Percentiles rank a stretch among this genome's conserved stretches.
Conservation (phyloP, 2,797 vertebrate genomes). For the Alcedo atthis region DNA sequence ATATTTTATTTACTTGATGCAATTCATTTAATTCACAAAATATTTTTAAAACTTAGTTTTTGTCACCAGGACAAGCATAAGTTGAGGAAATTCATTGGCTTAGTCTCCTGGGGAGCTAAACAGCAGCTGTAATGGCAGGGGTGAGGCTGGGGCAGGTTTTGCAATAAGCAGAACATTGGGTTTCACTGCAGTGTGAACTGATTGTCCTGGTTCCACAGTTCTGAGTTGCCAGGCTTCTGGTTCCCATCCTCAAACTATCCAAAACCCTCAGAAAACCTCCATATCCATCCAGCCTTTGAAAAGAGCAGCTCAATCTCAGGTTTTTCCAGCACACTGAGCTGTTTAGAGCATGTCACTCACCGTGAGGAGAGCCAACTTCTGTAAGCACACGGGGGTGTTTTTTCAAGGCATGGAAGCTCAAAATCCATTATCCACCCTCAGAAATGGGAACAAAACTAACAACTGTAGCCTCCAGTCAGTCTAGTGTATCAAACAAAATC, state of each 20-base stretch:
- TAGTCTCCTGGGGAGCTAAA: neutral
- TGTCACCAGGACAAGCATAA: neutral
- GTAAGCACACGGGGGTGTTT: neutral
- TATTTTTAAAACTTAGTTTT: slow-evolving; percentile 57
- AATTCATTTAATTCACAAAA: slow-evolving; percentile 70
- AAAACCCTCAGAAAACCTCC: neutral
- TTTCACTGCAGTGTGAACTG: neutral
- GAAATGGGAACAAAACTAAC: neutral
- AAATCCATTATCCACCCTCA: neutral
- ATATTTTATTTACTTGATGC: slow-evolving; percentile 71
- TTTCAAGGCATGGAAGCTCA: neutral
- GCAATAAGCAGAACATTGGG: neutral
- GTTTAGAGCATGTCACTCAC: neutral
- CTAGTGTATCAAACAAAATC: neutral
- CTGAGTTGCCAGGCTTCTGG: no score
- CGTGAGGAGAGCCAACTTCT: neutral
- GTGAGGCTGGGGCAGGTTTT: no score
- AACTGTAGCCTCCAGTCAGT: neutral
- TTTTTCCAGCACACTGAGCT: neutral
- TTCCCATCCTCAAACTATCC: neutral
- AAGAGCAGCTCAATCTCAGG: neutral
- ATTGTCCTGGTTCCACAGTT: neutral
- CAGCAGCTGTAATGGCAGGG: neutral
- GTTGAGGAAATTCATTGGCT: neutral
- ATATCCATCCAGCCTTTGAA: neutral